A percentile compares a stretch with the other conserved stretches of the same genome.
These are phyloP conservation scores for Torymus auratus DNA, from an alignment of 2,888 invertebrate species.

Conservation along the genomic window DNA sequence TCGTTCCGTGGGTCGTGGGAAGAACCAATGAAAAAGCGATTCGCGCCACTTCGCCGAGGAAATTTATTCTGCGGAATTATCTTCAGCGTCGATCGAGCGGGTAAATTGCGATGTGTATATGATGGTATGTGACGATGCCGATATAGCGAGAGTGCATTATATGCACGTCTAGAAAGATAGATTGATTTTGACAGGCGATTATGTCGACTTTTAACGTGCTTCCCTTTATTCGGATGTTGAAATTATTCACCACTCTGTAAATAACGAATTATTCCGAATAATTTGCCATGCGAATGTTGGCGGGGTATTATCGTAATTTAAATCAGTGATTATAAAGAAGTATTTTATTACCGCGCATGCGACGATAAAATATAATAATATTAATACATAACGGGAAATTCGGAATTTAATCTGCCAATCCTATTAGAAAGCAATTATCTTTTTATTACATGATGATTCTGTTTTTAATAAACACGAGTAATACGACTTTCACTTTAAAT, in stretches of 20 bases:
- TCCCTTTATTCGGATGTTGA: neutral
- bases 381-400: no score
- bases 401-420: no score
- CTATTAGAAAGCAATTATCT: no score
- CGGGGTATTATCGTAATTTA: conserved; percentile 4
- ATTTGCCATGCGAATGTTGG: conserved; percentile 6
- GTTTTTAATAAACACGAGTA: no score
- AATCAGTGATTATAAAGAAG: neutral
- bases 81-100: neutral
- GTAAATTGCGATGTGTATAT: neutral
- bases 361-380: no score
- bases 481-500: no score
- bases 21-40: conserved; percentile 11
- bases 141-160: no score
- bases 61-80: conserved; percentile 19
- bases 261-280: conserved; percentile 14
- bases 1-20: neutral
- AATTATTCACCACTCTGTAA: neutral
- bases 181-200: neutral
- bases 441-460: no score
- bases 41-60: neutral
- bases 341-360: no score
- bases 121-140: no score
- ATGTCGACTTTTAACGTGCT: conserved; percentile 22
- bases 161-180: no score